Percentiles rank a stretch among this genome's conserved stretches.
phyloP scores from a whole-genome alignment of 2,113 vertebrate genomes.

The Mustelus asterias region DNA sequence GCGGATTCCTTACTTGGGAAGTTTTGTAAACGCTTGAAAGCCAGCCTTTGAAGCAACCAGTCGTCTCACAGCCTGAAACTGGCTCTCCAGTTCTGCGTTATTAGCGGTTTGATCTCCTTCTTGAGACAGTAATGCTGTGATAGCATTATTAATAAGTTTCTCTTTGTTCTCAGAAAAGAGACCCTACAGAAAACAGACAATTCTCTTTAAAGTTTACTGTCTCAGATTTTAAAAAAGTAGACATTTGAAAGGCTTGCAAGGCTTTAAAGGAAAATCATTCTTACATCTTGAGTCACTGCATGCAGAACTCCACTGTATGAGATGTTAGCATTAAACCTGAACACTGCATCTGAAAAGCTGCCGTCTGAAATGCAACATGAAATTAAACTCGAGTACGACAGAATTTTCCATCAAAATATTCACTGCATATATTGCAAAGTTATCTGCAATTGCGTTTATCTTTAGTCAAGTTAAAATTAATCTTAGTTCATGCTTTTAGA shows the following conservation, averaged over 20 bases:
- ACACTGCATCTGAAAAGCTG: conserved; percentile 95
- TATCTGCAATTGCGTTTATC: not conserved
- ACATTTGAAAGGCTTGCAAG: not conserved
- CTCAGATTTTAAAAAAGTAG: conserved; percentile 32
- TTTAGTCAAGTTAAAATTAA: not conserved
- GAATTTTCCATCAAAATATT: not conserved
- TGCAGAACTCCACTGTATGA: conserved; percentile 97
- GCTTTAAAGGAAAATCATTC: conserved; percentile 45
- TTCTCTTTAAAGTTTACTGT: conserved; percentile 39
- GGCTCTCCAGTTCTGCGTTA: conserved; percentile 91
- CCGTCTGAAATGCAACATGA: conserved; percentile 66
- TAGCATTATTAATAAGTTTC: conserved; percentile 95
- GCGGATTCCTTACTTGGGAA: conserved; percentile 75
- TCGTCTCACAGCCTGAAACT: conserved; percentile 92
- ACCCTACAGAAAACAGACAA: conserved; percentile 61
- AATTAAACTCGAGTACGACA: not conserved
- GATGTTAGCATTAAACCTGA: conserved; percentile 94
- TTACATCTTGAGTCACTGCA: conserved; percentile 97
- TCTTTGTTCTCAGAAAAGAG: conserved; percentile 99
- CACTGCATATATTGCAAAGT: not conserved
- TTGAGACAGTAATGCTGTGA: conserved; percentile 84
- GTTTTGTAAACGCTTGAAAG: conserved; percentile 95
- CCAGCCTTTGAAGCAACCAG: conserved; percentile 96
- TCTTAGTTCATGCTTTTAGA: not conserved
- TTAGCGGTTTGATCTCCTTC: conserved; percentile 74